Evolutionary conservation across 2,113 vertebrate species (phyloP), one percentile per base, ranked within the genome.

Genomic region (Bolborhynchus lineola): DNA sequence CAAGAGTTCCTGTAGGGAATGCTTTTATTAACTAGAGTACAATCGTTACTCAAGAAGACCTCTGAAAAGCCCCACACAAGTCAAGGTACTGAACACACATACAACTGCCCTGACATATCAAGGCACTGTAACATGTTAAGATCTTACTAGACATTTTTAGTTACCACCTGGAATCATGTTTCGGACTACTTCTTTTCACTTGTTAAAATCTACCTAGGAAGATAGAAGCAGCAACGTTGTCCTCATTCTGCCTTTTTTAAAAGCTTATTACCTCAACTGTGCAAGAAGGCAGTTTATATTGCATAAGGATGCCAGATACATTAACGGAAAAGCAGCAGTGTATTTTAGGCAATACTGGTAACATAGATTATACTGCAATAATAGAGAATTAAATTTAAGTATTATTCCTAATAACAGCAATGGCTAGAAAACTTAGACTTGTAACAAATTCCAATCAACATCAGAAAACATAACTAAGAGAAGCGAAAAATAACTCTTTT

Each of bases 201-300:
- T 39, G 72, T 60, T 77, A 90, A 93, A 67, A 93, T 49, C 77
- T 86, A 82, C 69, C 83, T 29, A 85, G 39, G 78, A 96, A 93
- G 63, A 88, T 4, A 92, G 72, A 96, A 80, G 77, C 41, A 88
- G 82, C 60, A 91, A 88, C n/a, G 29, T 11, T 90, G 95, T 67
- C 93, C 92, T 92, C 90, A 95, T 96, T 96, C 94, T 95, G 90
- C 95, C 92, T 97, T 95, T 92, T 85, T 26, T 76, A 44, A 95
- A 91, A 68, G 62, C 76, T 59, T 81, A 67, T 72, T 86, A 82
- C 77, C 86, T 88, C 77, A 81, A 55, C 81, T 83, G 82, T 91
- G 88, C 64, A 87, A 70, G 97, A 95, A 87, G 37, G 65, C 50
- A 69, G 72, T 57, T 87, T 75, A 89, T 50, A 69, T 29, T 46